Conservation (phyloP, 2,888 invertebrate species). For the Hoplodrina blanda region DNA sequence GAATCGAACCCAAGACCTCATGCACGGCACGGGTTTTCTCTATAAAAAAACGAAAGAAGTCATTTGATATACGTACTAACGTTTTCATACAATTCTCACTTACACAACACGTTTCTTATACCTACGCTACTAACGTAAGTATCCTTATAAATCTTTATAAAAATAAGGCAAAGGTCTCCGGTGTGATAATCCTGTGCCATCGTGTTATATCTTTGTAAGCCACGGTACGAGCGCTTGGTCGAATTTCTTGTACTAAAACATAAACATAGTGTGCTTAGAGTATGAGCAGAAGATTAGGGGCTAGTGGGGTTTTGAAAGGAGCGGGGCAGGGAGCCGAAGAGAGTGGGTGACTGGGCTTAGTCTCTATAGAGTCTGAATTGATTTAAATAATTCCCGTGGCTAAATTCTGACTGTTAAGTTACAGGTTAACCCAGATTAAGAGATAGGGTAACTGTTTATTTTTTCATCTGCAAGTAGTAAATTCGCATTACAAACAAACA, state of each 20-base stretch:
- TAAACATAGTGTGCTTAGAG: constrained; percentile 63
- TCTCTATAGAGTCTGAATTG: not conserved
- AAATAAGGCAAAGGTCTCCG: constrained; percentile 47
- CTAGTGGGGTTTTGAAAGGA: constrained; percentile 35
- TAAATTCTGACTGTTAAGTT: no score
- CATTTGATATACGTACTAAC: not conserved
- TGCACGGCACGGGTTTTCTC: not conserved
- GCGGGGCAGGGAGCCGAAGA: constrained; percentile 20
- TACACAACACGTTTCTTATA: constrained; percentile 2
- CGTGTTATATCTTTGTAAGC: constrained; percentile 66
- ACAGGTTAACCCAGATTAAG: no score
- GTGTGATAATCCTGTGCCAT: constrained; percentile 53
- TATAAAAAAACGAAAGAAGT: not conserved
- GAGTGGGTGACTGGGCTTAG: not conserved
- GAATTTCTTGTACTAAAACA: constrained; percentile 65
- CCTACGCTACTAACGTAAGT: not conserved
- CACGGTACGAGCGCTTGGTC: constrained; percentile 46
- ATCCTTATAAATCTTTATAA: constrained; percentile 52
- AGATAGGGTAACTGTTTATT: no score
- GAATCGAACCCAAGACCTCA: no score
- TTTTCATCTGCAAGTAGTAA: no score
- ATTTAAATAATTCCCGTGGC: no score
- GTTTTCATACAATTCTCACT: not conserved
- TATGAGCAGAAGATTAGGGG: constrained; percentile 65
- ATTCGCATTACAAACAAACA: no score